Evolutionary conservation across 2,888 invertebrate species (phyloP), one percentile per base, ranked within the genome.

Genomic region (Drosophila eohydei): DNA sequence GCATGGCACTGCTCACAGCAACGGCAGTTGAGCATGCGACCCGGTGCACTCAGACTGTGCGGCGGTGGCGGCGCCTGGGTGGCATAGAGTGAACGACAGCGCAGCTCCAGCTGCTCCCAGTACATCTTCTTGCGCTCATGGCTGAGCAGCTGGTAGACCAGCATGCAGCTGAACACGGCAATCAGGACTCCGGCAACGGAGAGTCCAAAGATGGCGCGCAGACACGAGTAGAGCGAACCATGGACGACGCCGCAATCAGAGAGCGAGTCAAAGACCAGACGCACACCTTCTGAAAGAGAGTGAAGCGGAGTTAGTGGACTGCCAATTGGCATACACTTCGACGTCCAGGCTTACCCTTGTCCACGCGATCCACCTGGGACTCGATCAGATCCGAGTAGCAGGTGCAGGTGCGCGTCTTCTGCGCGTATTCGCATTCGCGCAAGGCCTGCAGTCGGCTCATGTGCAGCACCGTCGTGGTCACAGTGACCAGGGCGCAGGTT

Each of bases 71-170:
- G 90, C 80, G 91, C 92, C 73, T 90, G 93, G 81, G 91, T 93
- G 70, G 93, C 92, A 87, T 97, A 97, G 66, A 97, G 92, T 1
- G 97, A 96, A 71, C 97, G 94, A 91, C 97, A 97, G 64, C 97
- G 94, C 59, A 97, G 92, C 91, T 97, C 97, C 92, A 98, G 91
- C 93, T 98, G 97, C 88, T 97, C 97, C 97, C 98, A 98, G 92
- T 98, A 98, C 96, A 97, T 97, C 93, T 97, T 98, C 94, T 98
- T 98, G 74, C 97, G 96, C 93, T 98, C 98, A 91, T 98, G 98
- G 80, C 97, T 96, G 59, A 97, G 93, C 71, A 98, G 94, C 92
- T 98, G 97, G 91, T 97, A 98, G 11, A 97, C 96, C 63, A 98
- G 95, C 97, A 98, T 97, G 90, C 97, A 97, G 78, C 97, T 97